Percentiles rank a stretch among this genome's conserved stretches.
These are phyloP conservation scores for Dicycla oo DNA, from an alignment of 2,888 invertebrate species.

Conservation along the genomic window DNA sequence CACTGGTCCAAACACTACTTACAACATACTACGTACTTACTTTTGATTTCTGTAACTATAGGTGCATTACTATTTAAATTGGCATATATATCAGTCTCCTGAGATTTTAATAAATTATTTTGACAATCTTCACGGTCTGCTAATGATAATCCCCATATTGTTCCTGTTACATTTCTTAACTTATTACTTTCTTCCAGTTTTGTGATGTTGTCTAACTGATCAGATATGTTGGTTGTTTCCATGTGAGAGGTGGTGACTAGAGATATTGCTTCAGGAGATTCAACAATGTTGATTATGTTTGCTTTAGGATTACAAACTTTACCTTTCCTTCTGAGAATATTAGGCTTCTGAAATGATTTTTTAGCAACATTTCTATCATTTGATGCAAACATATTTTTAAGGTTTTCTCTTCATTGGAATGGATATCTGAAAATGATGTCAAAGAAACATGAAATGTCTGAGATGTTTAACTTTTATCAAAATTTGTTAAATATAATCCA, in stretches of 20 bases:
- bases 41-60: slow-evolving; percentile 18
- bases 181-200: slow-evolving; percentile 22
- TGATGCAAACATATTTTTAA: slow-evolving; percentile 80
- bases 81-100: slow-evolving; percentile 58
- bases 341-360: slow-evolving; percentile 84
- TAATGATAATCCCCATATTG: slow-evolving; percentile 46
- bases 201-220: slow-evolving; percentile 25
- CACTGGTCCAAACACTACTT: neutral
- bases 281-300: slow-evolving; percentile 58
- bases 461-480: neutral
- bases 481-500: neutral
- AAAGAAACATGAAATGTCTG: neutral
- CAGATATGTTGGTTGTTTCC: slow-evolving; percentile 28
- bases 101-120: slow-evolving; percentile 33
- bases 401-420: slow-evolving; percentile 57
- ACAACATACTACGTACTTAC: too few relatives aligned
- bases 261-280: slow-evolving; percentile 64
- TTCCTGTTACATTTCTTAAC: slow-evolving; percentile 25
- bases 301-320: slow-evolving; percentile 66
- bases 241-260: slow-evolving; percentile 41
- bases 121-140: slow-evolving; percentile 45
- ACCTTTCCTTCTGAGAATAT: slow-evolving; percentile 82
- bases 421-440: slow-evolving; percentile 41
- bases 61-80: slow-evolving; percentile 46
- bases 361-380: slow-evolving; percentile 76